Conservation (phyloP, 2,797 vertebrate species). For the Corythornis leucogaster region DNA sequence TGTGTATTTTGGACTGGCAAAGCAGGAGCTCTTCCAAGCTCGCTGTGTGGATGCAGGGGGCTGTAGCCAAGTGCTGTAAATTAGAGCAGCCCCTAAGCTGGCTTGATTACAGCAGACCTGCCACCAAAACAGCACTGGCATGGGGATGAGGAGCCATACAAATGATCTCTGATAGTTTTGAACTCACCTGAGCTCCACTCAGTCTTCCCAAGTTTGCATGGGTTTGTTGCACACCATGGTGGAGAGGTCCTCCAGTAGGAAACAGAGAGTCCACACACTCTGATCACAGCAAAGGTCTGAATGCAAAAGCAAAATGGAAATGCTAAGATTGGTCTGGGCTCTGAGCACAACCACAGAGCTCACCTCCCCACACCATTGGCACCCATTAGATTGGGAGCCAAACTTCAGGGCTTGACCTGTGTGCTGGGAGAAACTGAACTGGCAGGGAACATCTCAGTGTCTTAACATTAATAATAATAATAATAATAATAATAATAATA, state of each 20-base stretch:
- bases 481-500: too few relatives aligned
- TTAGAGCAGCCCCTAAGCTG: background rate
- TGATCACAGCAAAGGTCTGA: background rate
- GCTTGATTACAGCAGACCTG: background rate
- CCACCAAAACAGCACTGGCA: background rate
- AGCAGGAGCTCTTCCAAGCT: background rate
- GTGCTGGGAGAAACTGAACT: background rate
- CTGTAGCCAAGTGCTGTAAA: background rate
- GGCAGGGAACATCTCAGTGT: background rate
- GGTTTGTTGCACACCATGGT: background rate
- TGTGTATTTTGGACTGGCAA: background rate
- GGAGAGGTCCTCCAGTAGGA: background rate
- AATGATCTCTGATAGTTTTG: accelerated
- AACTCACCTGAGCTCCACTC: background rate
- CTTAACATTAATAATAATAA: background rate
- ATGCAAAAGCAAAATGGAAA: background rate
- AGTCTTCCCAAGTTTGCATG: background rate
- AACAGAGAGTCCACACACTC: background rate
- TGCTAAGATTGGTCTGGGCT: background rate
- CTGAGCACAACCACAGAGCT: background rate
- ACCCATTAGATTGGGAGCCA: background rate
- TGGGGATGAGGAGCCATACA: background rate
- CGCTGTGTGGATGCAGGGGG: background rate
- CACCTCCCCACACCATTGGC: accelerated
- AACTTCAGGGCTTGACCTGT: background rate